These are phyloP conservation scores for Calypte anna DNA, from an alignment of 2,113 vertebrate genomes.

Conservation along the genomic window DNA sequence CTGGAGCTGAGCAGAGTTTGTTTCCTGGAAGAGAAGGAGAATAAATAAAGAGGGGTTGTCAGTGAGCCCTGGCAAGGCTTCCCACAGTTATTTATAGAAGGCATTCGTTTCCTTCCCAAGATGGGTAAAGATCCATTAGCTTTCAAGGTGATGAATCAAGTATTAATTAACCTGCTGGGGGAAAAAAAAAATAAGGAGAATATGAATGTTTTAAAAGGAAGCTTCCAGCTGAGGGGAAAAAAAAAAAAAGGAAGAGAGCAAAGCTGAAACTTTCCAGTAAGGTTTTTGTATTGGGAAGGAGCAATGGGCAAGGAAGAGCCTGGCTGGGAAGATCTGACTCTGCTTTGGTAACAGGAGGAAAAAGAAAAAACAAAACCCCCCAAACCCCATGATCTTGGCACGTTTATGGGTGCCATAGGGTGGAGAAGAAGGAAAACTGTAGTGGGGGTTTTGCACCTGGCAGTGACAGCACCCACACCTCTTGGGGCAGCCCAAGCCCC, in stretches of 20 bases:
- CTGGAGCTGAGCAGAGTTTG: accelerated
- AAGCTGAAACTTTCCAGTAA: neutral
- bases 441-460: neutral
- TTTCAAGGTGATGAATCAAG: conserved; percentile 39
- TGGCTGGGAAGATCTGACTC: neutral
- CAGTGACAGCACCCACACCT: neutral
- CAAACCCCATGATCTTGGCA: neutral
- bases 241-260: too few species aligned
- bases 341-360: neutral
- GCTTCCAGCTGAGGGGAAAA: neutral
- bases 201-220: conserved; percentile 23
- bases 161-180: conserved; percentile 16
- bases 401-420: neutral
- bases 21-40: neutral
- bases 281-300: neutral
- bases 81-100: conserved; percentile 19
- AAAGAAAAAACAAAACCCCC: neutral
- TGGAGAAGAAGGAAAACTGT: neutral
- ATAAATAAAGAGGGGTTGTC: neutral
- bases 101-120: neutral
- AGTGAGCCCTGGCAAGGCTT: neutral
- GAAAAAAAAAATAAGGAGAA: neutral
- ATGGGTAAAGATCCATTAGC: conserved; percentile 31
- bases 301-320: neutral
- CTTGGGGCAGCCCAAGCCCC: neutral